A percentile compares a stretch with the other conserved stretches of the same genome.
These are phyloP conservation scores for Mobula hypostoma DNA, from an alignment of 2,113 vertebrate species.

Conservation along the genomic window DNA sequence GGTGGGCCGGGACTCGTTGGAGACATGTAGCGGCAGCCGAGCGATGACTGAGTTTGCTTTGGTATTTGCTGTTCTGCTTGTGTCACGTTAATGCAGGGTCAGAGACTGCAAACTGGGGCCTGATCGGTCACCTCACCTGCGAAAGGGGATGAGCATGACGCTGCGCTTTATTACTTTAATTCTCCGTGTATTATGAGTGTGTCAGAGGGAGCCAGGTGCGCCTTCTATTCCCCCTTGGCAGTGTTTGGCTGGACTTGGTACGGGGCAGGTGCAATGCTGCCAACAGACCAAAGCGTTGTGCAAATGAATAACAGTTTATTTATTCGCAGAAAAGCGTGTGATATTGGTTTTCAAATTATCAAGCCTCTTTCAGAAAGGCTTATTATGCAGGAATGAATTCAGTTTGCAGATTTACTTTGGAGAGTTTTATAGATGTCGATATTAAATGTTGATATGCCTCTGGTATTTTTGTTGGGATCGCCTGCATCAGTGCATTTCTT, in stretches of 20 bases:
- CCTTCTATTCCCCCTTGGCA: neutral
- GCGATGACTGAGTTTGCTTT: neutral
- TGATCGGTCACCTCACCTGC: neutral
- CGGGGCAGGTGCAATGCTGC: conserved; percentile 18
- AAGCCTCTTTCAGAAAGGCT: too few species aligned
- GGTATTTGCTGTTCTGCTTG: neutral
- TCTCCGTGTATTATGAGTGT: neutral
- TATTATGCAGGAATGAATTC: neutral
- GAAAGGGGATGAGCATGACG: neutral
- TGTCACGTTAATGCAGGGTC: conserved; percentile 25
- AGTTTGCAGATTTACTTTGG: neutral
- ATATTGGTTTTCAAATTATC: too few species aligned
- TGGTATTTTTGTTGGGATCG: neutral
- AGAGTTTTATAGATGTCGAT: neutral
- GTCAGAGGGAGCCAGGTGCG: neutral
- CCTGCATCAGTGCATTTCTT: neutral
- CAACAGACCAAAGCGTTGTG: neutral
- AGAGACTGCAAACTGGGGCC: conserved; percentile 20
- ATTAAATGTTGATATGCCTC: neutral
- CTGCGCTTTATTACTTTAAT: neutral
- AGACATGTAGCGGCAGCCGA: neutral
- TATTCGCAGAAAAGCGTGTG: neutral
- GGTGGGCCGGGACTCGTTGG: neutral
- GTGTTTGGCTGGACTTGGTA: neutral
- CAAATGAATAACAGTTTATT: neutral